Conservation (phyloP, 2,888 invertebrate species). For the Gymnocheta viridis region DNA sequence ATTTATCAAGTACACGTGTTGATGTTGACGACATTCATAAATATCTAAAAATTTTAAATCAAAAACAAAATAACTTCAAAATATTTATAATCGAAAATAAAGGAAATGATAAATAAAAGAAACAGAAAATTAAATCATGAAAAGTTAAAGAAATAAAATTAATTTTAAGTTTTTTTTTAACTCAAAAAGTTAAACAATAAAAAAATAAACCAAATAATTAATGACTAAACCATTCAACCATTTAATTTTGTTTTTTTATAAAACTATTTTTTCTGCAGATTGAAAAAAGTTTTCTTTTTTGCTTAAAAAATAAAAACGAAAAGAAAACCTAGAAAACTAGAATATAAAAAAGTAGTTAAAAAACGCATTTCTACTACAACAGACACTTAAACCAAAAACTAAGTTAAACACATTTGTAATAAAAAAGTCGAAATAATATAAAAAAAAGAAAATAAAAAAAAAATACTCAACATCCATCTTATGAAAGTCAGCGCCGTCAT, state of each 20-base stretch:
- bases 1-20: neutral
- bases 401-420: neutral
- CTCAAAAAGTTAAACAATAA: neutral
- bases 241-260: neutral
- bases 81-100: neutral
- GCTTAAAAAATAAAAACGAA: neutral
- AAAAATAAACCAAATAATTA: neutral
- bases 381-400: neutral
- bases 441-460: neutral
- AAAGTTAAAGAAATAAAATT: neutral
- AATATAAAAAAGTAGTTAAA: neutral
- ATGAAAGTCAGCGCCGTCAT: constrained; percentile 6
- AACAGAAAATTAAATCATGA: neutral
- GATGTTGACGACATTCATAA: neutral
- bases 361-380: constrained; percentile 6
- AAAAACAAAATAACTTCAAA: neutral
- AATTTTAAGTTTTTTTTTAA: neutral
- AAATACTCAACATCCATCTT: constrained; percentile 8
- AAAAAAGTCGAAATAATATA: constrained; percentile 9
- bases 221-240: neutral
- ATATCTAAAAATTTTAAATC: neutral
- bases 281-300: neutral
- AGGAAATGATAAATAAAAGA: neutral
- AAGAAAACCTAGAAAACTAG: neutral
- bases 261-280: neutral